phyloP scores from a whole-genome alignment of 2,888 invertebrate species.

The Tricholauxania praeusta region DNA sequence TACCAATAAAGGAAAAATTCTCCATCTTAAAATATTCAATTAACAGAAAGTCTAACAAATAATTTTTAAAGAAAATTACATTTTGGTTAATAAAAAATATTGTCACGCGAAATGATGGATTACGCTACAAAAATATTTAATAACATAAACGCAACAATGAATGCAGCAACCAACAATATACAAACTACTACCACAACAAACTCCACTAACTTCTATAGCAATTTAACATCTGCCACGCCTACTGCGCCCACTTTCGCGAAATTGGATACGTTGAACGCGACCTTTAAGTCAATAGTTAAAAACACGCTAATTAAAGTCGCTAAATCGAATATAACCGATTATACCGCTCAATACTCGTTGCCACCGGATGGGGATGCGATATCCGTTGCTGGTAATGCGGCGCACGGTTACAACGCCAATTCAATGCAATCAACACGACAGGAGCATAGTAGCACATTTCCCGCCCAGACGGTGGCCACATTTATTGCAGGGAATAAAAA shows the following conservation, averaged over 20 bases:
- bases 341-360: conserved; percentile 48
- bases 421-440: conserved; percentile 39
- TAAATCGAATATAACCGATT: conserved; percentile 50
- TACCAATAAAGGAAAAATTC: background rate
- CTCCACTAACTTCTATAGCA: background rate
- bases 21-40: background rate
- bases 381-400: conserved; percentile 31
- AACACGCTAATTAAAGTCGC: conserved; percentile 54
- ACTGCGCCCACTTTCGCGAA: conserved; percentile 23
- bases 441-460: conserved; percentile 49
- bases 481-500: conserved; percentile 72
- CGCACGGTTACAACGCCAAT: conserved; percentile 30
- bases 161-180: conserved; percentile 38
- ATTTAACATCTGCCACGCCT: conserved; percentile 9
- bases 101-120: conserved; percentile 58
- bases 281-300: conserved; percentile 54
- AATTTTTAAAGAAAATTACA: background rate
- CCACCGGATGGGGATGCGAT: conserved; percentile 39
- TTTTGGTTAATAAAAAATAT: background rate
- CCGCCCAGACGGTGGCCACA: conserved; percentile 64
- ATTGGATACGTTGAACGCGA: conserved; percentile 41
- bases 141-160: conserved; percentile 37
- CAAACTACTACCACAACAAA: conserved; percentile 20
- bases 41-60: background rate
- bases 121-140: conserved; percentile 58